Evolutionary conservation across 1,140 invertebrate genomes (phyloP).

Genomic region (Episyrphus balteatus): DNA sequence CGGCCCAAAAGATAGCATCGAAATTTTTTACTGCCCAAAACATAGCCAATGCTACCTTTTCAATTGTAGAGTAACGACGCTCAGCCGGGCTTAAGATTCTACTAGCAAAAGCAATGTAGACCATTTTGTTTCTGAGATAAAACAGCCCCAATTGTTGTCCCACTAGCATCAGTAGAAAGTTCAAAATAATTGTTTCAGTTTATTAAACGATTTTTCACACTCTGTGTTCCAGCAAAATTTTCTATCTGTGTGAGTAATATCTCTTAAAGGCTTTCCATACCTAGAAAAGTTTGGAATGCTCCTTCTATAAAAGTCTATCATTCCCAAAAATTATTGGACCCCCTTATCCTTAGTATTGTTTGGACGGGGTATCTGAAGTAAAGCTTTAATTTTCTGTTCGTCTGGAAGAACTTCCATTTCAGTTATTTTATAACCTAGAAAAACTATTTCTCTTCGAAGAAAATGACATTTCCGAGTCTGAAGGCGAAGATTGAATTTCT

Average conservation of each 20-base stretch:
- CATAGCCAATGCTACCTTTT: slow-evolving; percentile 38
- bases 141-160: slow-evolving; percentile 20
- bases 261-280: background rate
- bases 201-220: slow-evolving; percentile 5
- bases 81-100: slow-evolving; percentile 26
- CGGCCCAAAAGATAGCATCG: slow-evolving; percentile 13
- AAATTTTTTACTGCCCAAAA: slow-evolving; percentile 27
- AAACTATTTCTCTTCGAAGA: no score
- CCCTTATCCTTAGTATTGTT: background rate
- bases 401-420: slow-evolving; percentile 4
- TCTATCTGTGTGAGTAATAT: no score
- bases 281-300: background rate
- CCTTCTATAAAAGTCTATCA: background rate
- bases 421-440: background rate
- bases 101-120: slow-evolving; percentile 24
- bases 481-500: slow-evolving; percentile 4
- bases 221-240: background rate
- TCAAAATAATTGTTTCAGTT: background rate
- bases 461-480: background rate
- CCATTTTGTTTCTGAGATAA: slow-evolving; percentile 17
- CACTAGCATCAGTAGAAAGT: slow-evolving; percentile 17
- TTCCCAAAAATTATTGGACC: background rate
- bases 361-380: background rate
- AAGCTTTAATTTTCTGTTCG: slow-evolving; percentile 8
- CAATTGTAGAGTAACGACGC: slow-evolving; percentile 31